Evolutionary conservation across 2,888 invertebrate species (phyloP), one percentile per base, ranked within the genome.

Genomic region (Dryobotodes eremita): DNA sequence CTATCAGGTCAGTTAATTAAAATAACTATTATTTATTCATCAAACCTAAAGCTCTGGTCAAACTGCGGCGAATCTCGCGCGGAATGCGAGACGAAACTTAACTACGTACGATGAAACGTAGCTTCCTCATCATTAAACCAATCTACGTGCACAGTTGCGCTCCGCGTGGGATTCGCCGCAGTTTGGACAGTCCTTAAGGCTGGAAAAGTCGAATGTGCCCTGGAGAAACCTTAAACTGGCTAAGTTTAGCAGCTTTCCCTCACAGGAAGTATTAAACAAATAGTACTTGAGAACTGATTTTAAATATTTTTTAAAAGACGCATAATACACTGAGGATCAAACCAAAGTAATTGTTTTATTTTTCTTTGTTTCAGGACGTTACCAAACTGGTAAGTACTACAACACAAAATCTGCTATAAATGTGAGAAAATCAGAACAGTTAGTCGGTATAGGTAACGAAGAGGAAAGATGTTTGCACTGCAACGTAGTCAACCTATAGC

Each of bases 341-440:
- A 48, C 7, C 7, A 7, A 65, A 65, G 4, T n/a, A 72, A 61
- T 36, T 36, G 26, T 42, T 36, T 17, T 74, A 48, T 74, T 61
- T 71, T 61, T 75, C 31, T 36, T 31, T 61, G 75, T 75, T 75
- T 61, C 75, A 75, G 75, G 36, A 42, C 59, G 75, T 59, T 59
- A 59, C 36, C n/a, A 5, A 36, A 36, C 8, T 26, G 36, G 75
- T 75, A 75, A 59, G 75, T 26, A 57, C 31, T 8, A 20, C n/a
- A 26, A 42, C 5, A 42, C 5, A 42, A 42, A 42, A 42, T 42
- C 20, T 53, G 6, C 36, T 72, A 8, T 65, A 11, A 46, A 59
- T n/a, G 5, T 17, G 7, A 10, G 13, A 20, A 48, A 23, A 26
- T 15, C 2, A 36, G 13, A 23, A 64, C 36, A 0, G 3, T 23